phyloP scores from a whole-genome alignment of 2,797 vertebrate species.

The Sarcoramphus papa region DNA sequence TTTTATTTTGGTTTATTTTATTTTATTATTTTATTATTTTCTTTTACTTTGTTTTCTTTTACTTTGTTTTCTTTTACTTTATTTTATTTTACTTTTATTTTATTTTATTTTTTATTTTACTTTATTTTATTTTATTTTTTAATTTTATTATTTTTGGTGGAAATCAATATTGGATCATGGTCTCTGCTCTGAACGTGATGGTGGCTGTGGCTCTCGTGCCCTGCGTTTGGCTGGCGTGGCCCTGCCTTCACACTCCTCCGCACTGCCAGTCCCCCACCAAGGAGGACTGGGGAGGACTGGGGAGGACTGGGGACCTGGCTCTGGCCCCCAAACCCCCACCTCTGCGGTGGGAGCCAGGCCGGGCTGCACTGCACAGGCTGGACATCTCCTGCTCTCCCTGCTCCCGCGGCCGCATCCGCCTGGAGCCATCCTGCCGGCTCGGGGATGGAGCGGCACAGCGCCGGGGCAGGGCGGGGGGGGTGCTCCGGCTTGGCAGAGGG shows the following conservation, averaged over 20 bases:
- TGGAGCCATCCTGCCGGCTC: neutral
- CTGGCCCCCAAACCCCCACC: too few relatives aligned
- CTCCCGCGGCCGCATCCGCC: neutral
- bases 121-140: neutral
- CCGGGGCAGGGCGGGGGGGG: neutral
- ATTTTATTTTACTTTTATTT: too few relatives aligned
- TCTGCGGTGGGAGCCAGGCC: neutral
- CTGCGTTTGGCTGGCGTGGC: neutral
- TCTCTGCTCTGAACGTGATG: neutral
- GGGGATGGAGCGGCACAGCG: neutral
- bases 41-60: too few relatives aligned
- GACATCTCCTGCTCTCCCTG: neutral
- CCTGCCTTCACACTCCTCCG: neutral
- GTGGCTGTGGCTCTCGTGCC: neutral
- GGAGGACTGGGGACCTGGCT: neutral
- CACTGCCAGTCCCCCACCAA: neutral
- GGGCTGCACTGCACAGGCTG: neutral
- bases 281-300: neutral
- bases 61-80: too few relatives aligned
- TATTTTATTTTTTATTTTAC: too few relatives aligned
- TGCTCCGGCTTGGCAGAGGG: neutral
- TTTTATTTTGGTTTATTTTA: too few relatives aligned
- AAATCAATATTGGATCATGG: neutral
- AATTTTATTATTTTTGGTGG: neutral
- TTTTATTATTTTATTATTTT: too few relatives aligned